Percentiles rank a stretch among this genome's conserved stretches.
Evolutionary conservation across 2,113 vertebrate species (phyloP).

Genomic region (Gallinago media): DNA sequence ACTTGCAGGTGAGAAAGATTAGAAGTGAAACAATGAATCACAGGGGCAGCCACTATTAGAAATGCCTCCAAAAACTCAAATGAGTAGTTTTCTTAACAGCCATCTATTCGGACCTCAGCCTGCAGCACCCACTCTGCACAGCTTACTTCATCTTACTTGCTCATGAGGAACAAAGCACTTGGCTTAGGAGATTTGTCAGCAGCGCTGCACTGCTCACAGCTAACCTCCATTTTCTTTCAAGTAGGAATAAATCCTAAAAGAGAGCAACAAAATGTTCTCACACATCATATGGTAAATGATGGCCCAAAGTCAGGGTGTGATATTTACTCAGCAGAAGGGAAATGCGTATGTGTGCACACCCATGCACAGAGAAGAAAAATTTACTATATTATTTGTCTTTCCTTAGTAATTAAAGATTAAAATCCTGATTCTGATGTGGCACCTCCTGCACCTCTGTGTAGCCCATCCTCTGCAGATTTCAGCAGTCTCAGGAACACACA

Average conservation of each 20-base stretch:
- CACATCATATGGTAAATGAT: constrained; percentile 54
- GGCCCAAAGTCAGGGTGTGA: constrained; percentile 7
- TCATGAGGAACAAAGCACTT: constrained; percentile 28
- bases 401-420: background rate
- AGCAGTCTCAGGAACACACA: background rate
- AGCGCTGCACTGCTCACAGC: background rate
- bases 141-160: constrained; percentile 33
- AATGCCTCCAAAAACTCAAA: constrained; percentile 5
- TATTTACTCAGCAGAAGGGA: constrained; percentile 17
- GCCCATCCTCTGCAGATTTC: background rate
- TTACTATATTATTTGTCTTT: background rate
- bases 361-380: background rate
- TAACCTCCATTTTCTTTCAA: constrained; percentile 24
- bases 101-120: background rate
- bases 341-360: background rate
- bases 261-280: constrained; percentile 57
- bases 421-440: background rate
- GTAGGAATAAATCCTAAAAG: constrained; percentile 37
- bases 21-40: constrained; percentile 35
- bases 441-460: background rate
- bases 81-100: background rate
- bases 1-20: constrained; percentile 26
- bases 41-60: background rate
- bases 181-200: constrained; percentile 18
- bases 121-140: background rate